Conservation (phyloP, 2,888 invertebrate species). For the Agonopterix subpropinquella region DNA sequence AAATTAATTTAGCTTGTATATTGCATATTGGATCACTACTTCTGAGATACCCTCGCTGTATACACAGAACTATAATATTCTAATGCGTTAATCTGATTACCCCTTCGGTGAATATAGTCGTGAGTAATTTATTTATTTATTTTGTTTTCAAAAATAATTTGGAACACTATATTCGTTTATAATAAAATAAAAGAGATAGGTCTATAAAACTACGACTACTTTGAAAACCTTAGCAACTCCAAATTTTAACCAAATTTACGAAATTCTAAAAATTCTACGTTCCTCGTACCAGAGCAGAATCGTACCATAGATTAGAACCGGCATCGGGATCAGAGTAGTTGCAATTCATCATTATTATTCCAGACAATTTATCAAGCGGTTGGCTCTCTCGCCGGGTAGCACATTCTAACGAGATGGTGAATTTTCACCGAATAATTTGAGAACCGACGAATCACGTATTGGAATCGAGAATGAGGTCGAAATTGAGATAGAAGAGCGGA, state of each 20-base stretch:
- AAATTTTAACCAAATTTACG: background rate
- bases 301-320: constrained; percentile 59
- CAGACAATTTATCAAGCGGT: constrained; percentile 76
- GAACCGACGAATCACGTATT: constrained; percentile 75
- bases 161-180: background rate
- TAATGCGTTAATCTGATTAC: too few relatives aligned
- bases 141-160: background rate
- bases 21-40: too few relatives aligned
- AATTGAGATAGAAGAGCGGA: constrained; percentile 73
- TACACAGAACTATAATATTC: too few relatives aligned
- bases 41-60: too few relatives aligned
- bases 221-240: background rate
- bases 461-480: constrained; percentile 69
- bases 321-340: constrained; percentile 62
- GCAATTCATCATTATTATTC: constrained; percentile 77
- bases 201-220: background rate
- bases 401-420: constrained; percentile 76
- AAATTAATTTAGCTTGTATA: too few relatives aligned
- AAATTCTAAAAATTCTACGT: constrained; percentile 21
- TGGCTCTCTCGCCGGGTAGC: constrained; percentile 69
- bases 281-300: too few relatives aligned
- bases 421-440: constrained; percentile 75
- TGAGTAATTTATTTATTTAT: too few relatives aligned
- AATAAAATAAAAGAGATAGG: background rate
- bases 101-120: too few relatives aligned